Evolutionary conservation across 2,888 invertebrate genomes (phyloP).

Genomic region (Candidula unifasciata): DNA sequence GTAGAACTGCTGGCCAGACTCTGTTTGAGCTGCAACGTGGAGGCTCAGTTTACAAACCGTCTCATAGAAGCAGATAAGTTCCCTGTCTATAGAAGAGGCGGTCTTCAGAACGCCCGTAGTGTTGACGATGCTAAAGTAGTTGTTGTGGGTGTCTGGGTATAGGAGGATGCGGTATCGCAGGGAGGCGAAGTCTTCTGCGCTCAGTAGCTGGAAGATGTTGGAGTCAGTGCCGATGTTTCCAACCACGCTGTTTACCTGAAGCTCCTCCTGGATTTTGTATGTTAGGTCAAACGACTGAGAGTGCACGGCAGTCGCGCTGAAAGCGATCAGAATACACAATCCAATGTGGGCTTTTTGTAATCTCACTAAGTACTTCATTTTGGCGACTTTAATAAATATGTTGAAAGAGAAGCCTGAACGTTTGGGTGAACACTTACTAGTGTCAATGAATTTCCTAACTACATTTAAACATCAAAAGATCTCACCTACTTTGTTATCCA

Average conservation of each 20-base stretch:
- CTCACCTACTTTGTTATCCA: no score
- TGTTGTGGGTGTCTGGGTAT: slow-evolving; percentile 42
- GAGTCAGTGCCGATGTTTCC: slow-evolving; percentile 43
- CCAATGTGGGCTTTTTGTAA: no score
- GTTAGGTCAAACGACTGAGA: slow-evolving; percentile 26
- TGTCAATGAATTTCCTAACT: no score
- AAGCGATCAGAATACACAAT: no score
- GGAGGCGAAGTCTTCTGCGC: slow-evolving; percentile 27
- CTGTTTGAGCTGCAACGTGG: slow-evolving; percentile 52
- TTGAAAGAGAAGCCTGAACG: no score
- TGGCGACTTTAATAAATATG: no score
- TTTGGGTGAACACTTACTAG: no score
- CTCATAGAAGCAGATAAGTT: slow-evolving; percentile 49
- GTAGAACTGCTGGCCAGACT: slow-evolving; percentile 52
- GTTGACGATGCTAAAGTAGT: slow-evolving; percentile 46
- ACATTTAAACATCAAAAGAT: no score
- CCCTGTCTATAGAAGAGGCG: slow-evolving; percentile 47
- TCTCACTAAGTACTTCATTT: no score
- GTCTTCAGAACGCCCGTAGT: slow-evolving; percentile 49
- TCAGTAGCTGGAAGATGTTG: slow-evolving; percentile 41
- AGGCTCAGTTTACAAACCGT: slow-evolving; percentile 46
- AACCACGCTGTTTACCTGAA: slow-evolving; percentile 9
- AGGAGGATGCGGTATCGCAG: slow-evolving; percentile 44
- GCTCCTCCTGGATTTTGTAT: slow-evolving; percentile 42
- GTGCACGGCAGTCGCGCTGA: neutral